Percentiles rank a stretch among this genome's conserved stretches.
Conservation (phyloP, 2,888 invertebrate species). For the Drosophila paucipuncta region DNA sequence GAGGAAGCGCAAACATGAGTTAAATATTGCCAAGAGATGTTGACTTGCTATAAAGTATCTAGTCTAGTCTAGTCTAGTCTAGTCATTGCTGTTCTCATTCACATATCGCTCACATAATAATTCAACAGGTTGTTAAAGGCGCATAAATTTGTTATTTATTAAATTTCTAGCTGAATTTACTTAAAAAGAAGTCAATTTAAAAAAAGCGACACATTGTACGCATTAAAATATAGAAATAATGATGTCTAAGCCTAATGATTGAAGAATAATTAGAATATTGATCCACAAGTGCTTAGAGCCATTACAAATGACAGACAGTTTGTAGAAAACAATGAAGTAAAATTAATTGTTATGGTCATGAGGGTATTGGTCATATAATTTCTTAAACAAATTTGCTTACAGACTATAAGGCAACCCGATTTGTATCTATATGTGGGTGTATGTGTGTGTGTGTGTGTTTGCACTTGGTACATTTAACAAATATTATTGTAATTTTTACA, state of each 20-base stretch:
- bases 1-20: conserved; percentile 45
- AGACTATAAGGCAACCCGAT: conserved; percentile 77
- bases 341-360: conserved; percentile 34
- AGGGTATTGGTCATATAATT: conserved; percentile 48
- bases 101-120: neutral
- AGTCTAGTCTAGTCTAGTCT: too few relatives aligned
- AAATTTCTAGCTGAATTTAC: conserved; percentile 50
- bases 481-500: conserved; percentile 53
- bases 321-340: neutral
- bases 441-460: conserved; percentile 27
- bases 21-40: neutral
- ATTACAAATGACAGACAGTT: conserved; percentile 19
- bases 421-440: conserved; percentile 30
- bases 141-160: conserved; percentile 58
- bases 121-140: conserved; percentile 7
- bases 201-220: conserved; percentile 35
- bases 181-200: conserved; percentile 47
- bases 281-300: conserved; percentile 30
- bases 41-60: neutral
- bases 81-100: neutral
- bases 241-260: conserved; percentile 47
- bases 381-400: conserved; percentile 62
- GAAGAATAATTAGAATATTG: conserved; percentile 26
- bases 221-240: conserved; percentile 37
- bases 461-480: conserved; percentile 64